phyloP scores from a whole-genome alignment of 2,888 invertebrate species.

The Dryobota labecula region DNA sequence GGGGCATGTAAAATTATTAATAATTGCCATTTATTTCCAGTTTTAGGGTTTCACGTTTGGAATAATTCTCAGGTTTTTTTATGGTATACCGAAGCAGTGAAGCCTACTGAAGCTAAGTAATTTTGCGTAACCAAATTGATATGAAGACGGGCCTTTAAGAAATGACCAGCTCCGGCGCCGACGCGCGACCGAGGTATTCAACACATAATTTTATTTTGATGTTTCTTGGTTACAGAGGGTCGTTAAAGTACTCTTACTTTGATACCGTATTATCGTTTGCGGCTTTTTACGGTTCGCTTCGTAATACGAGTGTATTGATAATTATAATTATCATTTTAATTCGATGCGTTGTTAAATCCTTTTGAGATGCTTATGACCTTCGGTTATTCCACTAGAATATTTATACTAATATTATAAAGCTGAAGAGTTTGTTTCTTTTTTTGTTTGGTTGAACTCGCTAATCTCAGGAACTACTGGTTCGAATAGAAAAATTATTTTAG shows the following conservation, averaged over 20 bases:
- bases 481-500: too few species aligned
- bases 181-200: slow-evolving; percentile 1
- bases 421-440: too few species aligned
- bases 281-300: slow-evolving; percentile 24
- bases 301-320: slow-evolving; percentile 15
- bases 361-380: not conserved
- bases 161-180: slow-evolving; percentile 24
- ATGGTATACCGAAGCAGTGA: slow-evolving; percentile 13
- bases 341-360: not conserved
- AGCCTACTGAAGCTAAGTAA: slow-evolving; percentile 16
- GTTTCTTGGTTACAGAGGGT: slow-evolving; percentile 29
- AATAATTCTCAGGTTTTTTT: slow-evolving; percentile 46
- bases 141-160: slow-evolving; percentile 4
- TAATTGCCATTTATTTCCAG: slow-evolving; percentile 70
- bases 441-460: too few species aligned
- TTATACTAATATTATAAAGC: too few species aligned
- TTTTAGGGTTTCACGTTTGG: slow-evolving; percentile 48
- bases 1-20: slow-evolving; percentile 82
- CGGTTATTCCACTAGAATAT: not conserved
- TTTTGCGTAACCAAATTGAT: slow-evolving; percentile 31
- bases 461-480: too few species aligned
- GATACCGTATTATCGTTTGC: slow-evolving; percentile 43
- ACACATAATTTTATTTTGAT: slow-evolving; percentile 45
- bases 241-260: slow-evolving; percentile 37
- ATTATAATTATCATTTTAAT: slow-evolving; percentile 26